These are phyloP conservation scores for Aotus griseimembra DNA, from an alignment of 2,797 vertebrate genomes.

Conservation along the genomic window DNA sequence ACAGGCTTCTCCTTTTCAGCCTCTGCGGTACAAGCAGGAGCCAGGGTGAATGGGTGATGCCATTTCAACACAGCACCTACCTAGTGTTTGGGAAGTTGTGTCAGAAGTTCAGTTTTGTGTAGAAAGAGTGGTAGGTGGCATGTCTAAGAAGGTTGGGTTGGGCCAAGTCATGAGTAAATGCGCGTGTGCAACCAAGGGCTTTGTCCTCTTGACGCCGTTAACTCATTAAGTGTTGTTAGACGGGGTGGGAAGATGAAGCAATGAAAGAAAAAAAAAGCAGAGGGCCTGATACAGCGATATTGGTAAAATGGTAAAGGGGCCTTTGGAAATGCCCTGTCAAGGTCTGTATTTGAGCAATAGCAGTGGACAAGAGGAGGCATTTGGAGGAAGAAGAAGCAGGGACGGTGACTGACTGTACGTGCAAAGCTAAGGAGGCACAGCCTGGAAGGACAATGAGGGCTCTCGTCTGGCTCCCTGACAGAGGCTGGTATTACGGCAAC, in stretches of 20 bases:
- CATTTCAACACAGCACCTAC: no score
- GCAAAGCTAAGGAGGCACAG: background rate
- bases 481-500: no score
- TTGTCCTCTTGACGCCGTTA: background rate
- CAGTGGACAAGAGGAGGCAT: background rate
- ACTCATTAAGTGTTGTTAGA: background rate
- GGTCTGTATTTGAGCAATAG: background rate
- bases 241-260: background rate
- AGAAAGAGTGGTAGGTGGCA: fast-evolving
- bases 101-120: background rate
- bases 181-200: fast-evolving
- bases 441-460: background rate
- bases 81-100: background rate
- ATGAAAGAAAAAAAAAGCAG: background rate
- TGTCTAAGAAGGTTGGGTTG: background rate
- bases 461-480: fast-evolving
- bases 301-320: fast-evolving
- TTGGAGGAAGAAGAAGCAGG: background rate
- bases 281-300: fast-evolving
- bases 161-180: background rate
- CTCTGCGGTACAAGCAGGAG: background rate
- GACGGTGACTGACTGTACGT: fast-evolving
- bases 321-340: background rate
- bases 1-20: background rate
- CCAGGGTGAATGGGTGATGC: fast-evolving